Evolutionary conservation across 2,888 invertebrate species (phyloP).

Genomic region (Micoletzkya japonica): DNA sequence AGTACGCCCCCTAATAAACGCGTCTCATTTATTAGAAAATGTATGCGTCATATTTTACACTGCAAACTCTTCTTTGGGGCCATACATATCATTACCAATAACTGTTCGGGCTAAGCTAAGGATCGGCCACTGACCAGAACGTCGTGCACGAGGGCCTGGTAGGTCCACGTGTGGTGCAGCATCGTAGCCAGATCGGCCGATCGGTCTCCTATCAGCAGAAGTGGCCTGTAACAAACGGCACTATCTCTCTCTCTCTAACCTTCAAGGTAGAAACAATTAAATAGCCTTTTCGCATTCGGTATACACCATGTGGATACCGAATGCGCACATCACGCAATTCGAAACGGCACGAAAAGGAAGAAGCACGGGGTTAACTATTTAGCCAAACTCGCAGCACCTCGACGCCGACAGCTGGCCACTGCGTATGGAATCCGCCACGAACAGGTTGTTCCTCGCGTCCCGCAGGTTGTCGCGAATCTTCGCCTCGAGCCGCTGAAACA

Average conservation of each 20-base stretch:
- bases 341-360: too few relatives aligned
- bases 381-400: conserved; percentile 41
- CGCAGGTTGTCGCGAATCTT: conserved; percentile 93
- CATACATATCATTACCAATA: too few relatives aligned
- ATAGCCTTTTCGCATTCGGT: conserved; percentile 41
- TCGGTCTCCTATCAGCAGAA: conserved; percentile 77
- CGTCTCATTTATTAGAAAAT: too few relatives aligned
- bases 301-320: too few relatives aligned
- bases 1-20: too few relatives aligned
- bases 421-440: conserved; percentile 72
- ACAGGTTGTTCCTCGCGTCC: conserved; percentile 93
- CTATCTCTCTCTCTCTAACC: too few relatives aligned
- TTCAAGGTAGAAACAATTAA: background rate
- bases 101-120: too few relatives aligned
- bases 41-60: too few relatives aligned
- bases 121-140: conserved; percentile 71
- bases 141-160: conserved; percentile 96
- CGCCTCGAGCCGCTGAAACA: conserved; percentile 80
- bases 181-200: conserved; percentile 80
- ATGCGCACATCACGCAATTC: too few relatives aligned
- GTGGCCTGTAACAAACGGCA: too few relatives aligned
- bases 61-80: too few relatives aligned
- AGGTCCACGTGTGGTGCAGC: conserved; percentile 98
- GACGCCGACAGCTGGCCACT: conserved; percentile 68
- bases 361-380: too few relatives aligned